Evolutionary conservation across 1,140 invertebrate genomes (phyloP).

Genomic region (Diabrotica undecimpunctata): DNA sequence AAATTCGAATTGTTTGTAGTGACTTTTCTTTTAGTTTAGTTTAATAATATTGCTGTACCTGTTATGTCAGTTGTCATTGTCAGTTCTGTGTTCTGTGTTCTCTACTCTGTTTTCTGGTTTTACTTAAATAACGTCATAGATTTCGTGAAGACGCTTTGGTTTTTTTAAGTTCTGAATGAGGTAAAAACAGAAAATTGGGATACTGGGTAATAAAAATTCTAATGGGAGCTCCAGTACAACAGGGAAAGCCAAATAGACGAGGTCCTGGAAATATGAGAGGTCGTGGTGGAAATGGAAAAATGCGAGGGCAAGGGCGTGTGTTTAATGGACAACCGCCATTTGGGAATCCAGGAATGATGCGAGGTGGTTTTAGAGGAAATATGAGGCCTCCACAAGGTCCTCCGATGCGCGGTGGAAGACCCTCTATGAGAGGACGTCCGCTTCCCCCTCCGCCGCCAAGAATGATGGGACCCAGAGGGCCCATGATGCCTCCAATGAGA

Average conservation of each 20-base stretch:
- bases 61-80: no score
- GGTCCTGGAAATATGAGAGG: constrained; percentile 24
- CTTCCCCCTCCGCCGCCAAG: constrained; percentile 24
- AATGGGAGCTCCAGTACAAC: constrained; percentile 32
- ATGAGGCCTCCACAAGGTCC: constrained; percentile 28
- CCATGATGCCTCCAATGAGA: constrained; percentile 32
- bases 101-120: no score
- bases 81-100: no score
- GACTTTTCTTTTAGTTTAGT: no score
- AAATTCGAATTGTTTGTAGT: no score
- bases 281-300: constrained; percentile 26
- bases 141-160: no score
- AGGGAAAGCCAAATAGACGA: constrained; percentile 29
- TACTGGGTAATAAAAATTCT: background rate
- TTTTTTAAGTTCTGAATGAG: no score
- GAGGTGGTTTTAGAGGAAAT: constrained; percentile 28
- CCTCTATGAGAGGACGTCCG: constrained; percentile 23
- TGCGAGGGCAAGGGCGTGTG: constrained; percentile 17
- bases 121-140: no score
- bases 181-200: no score
- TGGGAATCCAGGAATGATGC: constrained; percentile 23
- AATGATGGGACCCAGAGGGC: constrained; percentile 35
- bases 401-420: constrained; percentile 29
- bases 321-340: constrained; percentile 32
- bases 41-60: no score